Conservation (phyloP, 2,888 invertebrate species). For the Trichogramma evanescens region DNA sequence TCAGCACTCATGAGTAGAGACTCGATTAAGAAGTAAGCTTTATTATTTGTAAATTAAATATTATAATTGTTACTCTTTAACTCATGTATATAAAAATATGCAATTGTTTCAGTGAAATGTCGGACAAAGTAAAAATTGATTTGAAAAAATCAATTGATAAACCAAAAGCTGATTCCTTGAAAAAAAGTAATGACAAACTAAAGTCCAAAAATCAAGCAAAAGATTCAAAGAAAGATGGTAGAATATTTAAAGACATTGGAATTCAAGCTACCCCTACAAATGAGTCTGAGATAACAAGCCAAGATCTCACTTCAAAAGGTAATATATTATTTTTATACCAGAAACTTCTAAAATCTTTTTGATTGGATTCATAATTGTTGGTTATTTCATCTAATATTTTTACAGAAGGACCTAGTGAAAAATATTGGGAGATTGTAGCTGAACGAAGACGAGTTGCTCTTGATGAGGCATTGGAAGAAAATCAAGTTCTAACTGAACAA, state of each 20-base stretch:
- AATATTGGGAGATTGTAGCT: conserved; percentile 71
- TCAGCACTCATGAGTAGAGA: conserved; percentile 14
- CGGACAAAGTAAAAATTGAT: conserved; percentile 20
- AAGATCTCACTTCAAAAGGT: conserved; percentile 64
- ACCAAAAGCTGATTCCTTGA: conserved; percentile 15
- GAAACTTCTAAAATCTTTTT: background rate
- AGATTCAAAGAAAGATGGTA: conserved; percentile 11
- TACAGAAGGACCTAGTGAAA: conserved; percentile 59
- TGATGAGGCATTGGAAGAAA: conserved; percentile 67
- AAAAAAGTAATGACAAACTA: conserved; percentile 14
- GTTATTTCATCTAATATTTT: background rate
- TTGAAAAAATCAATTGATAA: conserved; percentile 12
- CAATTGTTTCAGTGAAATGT: conserved; percentile 25
- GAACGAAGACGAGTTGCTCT: conserved; percentile 67
- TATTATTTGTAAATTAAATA: background rate
- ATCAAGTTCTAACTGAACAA: conserved; percentile 60
- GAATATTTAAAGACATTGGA: conserved; percentile 47
- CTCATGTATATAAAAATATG: background rate
- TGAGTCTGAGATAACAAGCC: conserved; percentile 54
- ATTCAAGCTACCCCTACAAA: conserved; percentile 54
- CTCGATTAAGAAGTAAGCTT: conserved; percentile 19
- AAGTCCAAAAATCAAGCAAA: conserved; percentile 16
- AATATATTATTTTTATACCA: conserved; percentile 13
- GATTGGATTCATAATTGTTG: background rate
- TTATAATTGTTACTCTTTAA: background rate